A percentile compares a stretch with the other conserved stretches of the same genome.
phyloP scores from a whole-genome alignment of 2,797 vertebrate species.

The Emydoidea blandingii region DNA sequence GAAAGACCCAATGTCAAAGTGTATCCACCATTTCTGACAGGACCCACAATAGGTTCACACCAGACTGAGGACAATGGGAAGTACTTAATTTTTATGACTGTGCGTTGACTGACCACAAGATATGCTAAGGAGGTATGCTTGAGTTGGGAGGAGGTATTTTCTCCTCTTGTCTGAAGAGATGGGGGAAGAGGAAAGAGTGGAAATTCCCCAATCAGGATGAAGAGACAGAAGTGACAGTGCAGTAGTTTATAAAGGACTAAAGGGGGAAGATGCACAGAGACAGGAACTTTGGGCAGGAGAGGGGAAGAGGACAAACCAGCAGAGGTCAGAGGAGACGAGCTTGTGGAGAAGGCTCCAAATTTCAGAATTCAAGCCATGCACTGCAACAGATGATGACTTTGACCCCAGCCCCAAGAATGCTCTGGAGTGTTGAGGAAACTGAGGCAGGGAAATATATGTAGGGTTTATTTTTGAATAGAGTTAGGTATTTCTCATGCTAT shows the following conservation, averaged over 20 bases:
- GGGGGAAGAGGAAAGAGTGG: not conserved
- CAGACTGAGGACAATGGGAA: too few species aligned
- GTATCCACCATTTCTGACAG: too few species aligned
- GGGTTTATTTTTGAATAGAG: not conserved
- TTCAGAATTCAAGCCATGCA: too few species aligned
- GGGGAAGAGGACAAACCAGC: not conserved
- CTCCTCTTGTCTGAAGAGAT: not conserved
- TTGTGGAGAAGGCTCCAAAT: too few species aligned
- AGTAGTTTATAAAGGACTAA: too few species aligned
- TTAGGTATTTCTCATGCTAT: not conserved
- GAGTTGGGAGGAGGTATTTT: not conserved
- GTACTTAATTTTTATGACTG: not conserved
- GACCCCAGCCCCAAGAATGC: too few species aligned
- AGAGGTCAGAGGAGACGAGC: too few species aligned
- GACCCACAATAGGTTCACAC: too few species aligned
- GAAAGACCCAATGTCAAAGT: too few species aligned
- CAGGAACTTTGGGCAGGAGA: not conserved
- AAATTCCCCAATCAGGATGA: not conserved
- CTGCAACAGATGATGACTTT: too few species aligned
- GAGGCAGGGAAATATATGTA: not conserved
- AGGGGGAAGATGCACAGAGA: not conserved
- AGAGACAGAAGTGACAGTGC: not conserved
- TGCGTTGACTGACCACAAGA: too few species aligned
- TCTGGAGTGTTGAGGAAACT: too few species aligned
- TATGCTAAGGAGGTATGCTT: not conserved